Evolutionary conservation across 2,113 vertebrate genomes (phyloP), one percentile per base, ranked within the genome.

Genomic region (Centropus unirufus): DNA sequence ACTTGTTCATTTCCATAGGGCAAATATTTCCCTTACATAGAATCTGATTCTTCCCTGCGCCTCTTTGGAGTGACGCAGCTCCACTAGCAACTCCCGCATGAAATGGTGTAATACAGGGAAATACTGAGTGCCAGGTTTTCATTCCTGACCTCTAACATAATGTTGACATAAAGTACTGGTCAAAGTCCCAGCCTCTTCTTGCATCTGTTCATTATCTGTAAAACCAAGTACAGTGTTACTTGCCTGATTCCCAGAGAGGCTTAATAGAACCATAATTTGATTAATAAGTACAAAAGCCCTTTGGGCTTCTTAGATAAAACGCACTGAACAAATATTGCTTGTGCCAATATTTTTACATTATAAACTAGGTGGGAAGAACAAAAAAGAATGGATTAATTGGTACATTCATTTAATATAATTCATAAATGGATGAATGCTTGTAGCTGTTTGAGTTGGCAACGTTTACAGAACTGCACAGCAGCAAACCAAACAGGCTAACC

Each of bases 221-320:
- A 93, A 85, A 81, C 51, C 5, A 70, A 93, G 58, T 36, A 59
- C 42, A 55, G 39, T 39, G 47, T 68, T 79, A 69, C 40, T 74
- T 72, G 52, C 9, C 47, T 84, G 27, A 51, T 74, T 80, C 74
- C 68, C 78, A 88, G 47, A 61, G 64, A 93, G 79, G 63, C 32
- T 36, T 36, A 36, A 36, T 36, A 85, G 52, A 64, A 92, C 42
- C 23, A 18, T 81, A 36, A 93, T 88, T 70, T 80, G 30, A 66
- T 83, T 88, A 90, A 46, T 61, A 87, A 95, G 14, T 74, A 24
- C 84, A 78, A 49, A 93, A 90, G 42, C 18, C 40, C 63, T 86
- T 95, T 26, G 67, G 90, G 40, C 5, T 93, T 85, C 85, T 88
- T 64, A 67, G 44, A 86, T 57, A 64, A 93, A 82, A 85, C 20